Base-by-base conservation (phyloP, 2,797 vertebrate species). In the Sebastes jordani region DNA sequence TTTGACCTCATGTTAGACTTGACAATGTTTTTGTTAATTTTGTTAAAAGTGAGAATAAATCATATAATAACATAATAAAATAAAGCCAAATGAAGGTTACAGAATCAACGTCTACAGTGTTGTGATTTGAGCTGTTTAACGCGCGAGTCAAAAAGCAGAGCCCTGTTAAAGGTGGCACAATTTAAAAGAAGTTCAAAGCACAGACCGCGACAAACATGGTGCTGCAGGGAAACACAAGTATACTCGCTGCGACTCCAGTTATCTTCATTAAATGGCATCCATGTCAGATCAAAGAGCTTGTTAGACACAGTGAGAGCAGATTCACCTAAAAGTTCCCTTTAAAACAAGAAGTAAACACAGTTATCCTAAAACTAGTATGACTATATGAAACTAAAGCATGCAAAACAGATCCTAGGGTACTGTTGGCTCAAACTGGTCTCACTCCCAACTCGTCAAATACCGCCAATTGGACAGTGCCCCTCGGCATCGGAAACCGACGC, bases 201-300 rank as follows among this genome's bases (percentile, higher is more conserved):
- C 16, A 49, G 63, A 25, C 63, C 38, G 11, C 16, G 63, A 49
- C 38, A 49, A 23, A 93, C 91, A 89, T 56, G 84, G 68, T 36
- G 91, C 92, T 93, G 89, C 89, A 90, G 90, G 91, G 88, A 83
- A 89, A 85, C 87, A 89, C 89, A 86, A 88, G 86, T 87, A 87
- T 80, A 88, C 82, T 85, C 74, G 71, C 84, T 85, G 87, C 49
- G 54, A 87, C 88, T 86, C 78, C 78, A 86, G 85, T 88, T 91
- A 89, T 90, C 83, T 89, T 92, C 88, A 89, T 92, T 91, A 91
- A 92, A 92, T 90, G 83, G 76, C 89, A 92, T 76, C 85, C 64
- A 30, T 87, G 89, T 91, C 84, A 89, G 86, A 92, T 93, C 89
- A 92, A 92, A 93, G 91, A 81, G 67, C 69, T 38, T 11, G 66